Evolutionary conservation across 2,888 invertebrate species (phyloP), one percentile per base, ranked within the genome.

Genomic region (Caenorhabditis wallacei): DNA sequence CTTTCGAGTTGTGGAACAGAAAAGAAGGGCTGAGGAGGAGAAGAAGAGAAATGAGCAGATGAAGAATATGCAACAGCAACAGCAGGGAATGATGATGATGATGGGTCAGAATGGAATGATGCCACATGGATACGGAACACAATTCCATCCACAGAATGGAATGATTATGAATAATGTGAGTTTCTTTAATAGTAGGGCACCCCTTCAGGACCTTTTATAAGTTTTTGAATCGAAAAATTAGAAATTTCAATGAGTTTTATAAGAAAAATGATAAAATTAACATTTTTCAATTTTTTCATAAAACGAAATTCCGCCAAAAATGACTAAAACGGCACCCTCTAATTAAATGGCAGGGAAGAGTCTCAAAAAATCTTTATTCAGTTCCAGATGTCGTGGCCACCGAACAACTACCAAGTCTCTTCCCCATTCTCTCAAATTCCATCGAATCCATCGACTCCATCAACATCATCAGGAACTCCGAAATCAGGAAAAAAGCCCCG

Each of bases 1-100:
- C 69, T 59, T 51, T 13, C 46, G 71, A 26, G 57, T 82, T 46
- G 68, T 86, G 43, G 82, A 82, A n/a, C 61, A 78, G 30, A 56
- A 64, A 20, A 70, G 54, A 22, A 69, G 61, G 18, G n/a, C 35
- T n/a, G 68, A 57, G 7, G 75, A 82, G 22, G 81, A 76, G 43
- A 78, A 70, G 56, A 76, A 81, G 66, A 13, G 56, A 46, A 7
- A 11, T 13, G 81, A 57, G 13, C 16, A 75, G 18, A 40, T 40
- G 40, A 18, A 30, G 54, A 40, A 51, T 30, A 2, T 20, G 30
- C 20, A 11, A 53, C 51, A 68, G 51, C 40, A 46, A 22, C 70
- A 57, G 18, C 26, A 72, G 20, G 61, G 56, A 51, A 71, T 71
- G 71, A 71, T 71, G 59, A 40, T 53, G 30, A 30, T 30, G 30